A percentile compares a stretch with the other conserved stretches of the same genome.
Conservation (phyloP, 2,113 vertebrate species). For the Cinclus cinclus region DNA sequence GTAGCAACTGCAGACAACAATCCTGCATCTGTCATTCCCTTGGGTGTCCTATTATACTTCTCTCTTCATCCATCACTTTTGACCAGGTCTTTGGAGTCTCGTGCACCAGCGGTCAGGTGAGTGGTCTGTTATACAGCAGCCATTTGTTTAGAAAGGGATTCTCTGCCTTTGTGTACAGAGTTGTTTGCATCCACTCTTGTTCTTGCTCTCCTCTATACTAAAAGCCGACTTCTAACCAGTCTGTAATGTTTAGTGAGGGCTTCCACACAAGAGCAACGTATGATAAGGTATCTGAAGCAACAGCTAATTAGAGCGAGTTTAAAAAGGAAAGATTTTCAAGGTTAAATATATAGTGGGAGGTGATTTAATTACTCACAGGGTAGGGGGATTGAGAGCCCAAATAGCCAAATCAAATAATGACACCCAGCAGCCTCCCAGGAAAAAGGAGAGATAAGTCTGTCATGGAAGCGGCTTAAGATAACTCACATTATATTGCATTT, state of each 20-base stretch:
- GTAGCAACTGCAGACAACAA: not conserved
- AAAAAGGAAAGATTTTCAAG: not conserved
- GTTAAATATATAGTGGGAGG: not conserved
- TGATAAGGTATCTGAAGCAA: not conserved
- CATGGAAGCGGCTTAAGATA: slow-evolving; percentile 34
- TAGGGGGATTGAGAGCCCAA: not conserved
- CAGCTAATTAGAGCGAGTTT: not conserved
- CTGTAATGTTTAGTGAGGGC: not conserved
- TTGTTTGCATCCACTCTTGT: not conserved
- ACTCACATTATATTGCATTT: not conserved
- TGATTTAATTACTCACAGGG: not conserved
- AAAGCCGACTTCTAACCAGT: not conserved
- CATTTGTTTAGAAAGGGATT: not conserved
- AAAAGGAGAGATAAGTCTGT: not conserved
- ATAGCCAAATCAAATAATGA: not conserved
- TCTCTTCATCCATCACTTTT: not conserved
- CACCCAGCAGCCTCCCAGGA: not conserved
- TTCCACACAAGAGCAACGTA: not conserved
- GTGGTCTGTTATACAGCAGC: not conserved
- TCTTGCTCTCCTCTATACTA: not conserved
- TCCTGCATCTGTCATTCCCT: not conserved
- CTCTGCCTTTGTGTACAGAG: not conserved
- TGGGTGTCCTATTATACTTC: not conserved
- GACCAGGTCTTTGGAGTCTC: not conserved
- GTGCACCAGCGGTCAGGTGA: not conserved